These are phyloP conservation scores for Prunella himalayana DNA, from an alignment of 2,113 vertebrate species.

Conservation along the genomic window DNA sequence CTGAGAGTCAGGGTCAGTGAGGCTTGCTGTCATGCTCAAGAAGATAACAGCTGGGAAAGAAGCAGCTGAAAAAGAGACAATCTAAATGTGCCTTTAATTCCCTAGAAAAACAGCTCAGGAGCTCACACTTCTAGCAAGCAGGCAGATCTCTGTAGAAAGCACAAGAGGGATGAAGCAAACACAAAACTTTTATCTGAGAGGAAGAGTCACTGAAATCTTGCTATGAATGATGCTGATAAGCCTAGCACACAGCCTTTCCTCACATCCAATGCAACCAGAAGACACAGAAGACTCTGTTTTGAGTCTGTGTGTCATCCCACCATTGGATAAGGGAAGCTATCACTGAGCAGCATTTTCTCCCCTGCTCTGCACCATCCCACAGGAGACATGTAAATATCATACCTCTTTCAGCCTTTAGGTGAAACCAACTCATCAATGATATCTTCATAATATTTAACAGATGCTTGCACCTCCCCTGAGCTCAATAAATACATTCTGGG, in stretches of 20 bases:
- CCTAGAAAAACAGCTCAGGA: not conserved
- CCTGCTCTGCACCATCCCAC: not conserved
- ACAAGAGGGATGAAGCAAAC: not conserved
- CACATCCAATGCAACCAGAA: not conserved
- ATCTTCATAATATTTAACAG: slow-evolving; percentile 26
- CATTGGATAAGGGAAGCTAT: not conserved
- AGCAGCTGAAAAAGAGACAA: not conserved
- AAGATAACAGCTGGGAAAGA: not conserved
- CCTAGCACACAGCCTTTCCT: not conserved
- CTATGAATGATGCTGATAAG: not conserved
- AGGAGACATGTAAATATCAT: not conserved
- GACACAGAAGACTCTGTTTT: not conserved
- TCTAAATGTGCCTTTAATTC: not conserved
- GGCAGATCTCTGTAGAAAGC: not conserved
- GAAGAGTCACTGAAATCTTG: not conserved
- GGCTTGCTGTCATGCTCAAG: not conserved
- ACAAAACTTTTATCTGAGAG: not conserved
- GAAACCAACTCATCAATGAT: slow-evolving; percentile 10
- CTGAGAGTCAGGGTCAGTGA: not conserved
- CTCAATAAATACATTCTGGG: slow-evolving; percentile 3
- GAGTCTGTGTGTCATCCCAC: not conserved
- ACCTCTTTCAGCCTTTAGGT: not conserved
- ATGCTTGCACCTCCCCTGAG: not conserved
- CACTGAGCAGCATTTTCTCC: not conserved
- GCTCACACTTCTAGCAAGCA: not conserved